These are phyloP conservation scores for Dilophus febrilis DNA, from an alignment of 2,888 invertebrate species.

Conservation along the genomic window DNA sequence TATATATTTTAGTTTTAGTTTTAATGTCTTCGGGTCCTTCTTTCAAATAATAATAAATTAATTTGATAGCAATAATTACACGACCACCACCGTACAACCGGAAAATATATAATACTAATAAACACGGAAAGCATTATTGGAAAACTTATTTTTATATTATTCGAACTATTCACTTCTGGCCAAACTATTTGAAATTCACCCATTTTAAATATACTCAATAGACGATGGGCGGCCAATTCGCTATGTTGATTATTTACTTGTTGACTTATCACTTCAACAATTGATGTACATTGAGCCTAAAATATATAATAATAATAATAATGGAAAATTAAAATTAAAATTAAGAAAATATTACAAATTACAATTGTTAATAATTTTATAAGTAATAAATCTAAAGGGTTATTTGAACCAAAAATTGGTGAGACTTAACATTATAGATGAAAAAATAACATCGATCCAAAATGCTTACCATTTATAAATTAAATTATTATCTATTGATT, in stretches of 20 bases:
- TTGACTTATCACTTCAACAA: conserved; percentile 62
- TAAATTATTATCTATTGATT: no score
- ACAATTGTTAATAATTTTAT: no score
- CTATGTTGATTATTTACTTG: conserved; percentile 73
- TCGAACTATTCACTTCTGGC: conserved; percentile 29
- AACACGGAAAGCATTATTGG: neutral
- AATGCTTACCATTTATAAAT: no score
- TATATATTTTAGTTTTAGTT: neutral
- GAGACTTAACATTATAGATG: no score
- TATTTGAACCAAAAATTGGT: no score
- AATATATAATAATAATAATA: no score
- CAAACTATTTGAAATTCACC: conserved; percentile 79
- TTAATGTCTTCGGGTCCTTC: neutral
- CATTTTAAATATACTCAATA: conserved; percentile 81
- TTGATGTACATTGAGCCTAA: conserved; percentile 71
- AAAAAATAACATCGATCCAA: no score
- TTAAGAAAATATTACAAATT: no score
- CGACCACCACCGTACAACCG: neutral
- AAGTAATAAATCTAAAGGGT: no score
- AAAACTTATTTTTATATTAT: neutral
- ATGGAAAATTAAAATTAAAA: no score
- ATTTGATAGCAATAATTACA: no score
- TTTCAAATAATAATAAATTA: neutral
- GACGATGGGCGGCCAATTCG: conserved; percentile 69
- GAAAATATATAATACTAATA: neutral